These are phyloP conservation scores for Leontopithecus rosalia DNA, from an alignment of 2,797 vertebrate species.

Conservation along the genomic window DNA sequence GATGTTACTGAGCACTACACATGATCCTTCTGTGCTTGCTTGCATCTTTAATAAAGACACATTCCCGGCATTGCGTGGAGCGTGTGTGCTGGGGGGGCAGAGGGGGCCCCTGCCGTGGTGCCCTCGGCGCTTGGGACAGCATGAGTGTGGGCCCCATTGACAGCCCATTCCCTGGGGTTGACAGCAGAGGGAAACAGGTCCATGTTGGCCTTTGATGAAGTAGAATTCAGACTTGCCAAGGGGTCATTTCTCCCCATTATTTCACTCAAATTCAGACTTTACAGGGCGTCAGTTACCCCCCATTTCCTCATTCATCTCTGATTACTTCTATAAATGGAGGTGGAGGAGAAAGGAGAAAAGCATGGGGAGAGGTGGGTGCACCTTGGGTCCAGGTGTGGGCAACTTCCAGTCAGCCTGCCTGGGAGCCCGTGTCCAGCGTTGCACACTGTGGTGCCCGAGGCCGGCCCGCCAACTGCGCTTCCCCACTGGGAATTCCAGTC, in stretches of 20 bases:
- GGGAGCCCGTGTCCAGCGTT: accelerated
- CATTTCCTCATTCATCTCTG: accelerated
- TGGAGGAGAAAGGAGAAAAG: neutral
- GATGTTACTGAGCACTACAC: slow-evolving; percentile 78
- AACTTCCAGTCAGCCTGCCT: neutral
- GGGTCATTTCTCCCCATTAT: neutral
- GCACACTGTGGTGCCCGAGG: accelerated
- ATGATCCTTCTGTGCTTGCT: slow-evolving; percentile 82
- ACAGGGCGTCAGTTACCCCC: accelerated
- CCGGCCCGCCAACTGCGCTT: accelerated
- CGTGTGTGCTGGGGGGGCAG: neutral
- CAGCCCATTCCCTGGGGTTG: neutral
- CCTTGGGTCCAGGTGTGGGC: accelerated
- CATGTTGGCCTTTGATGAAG: accelerated
- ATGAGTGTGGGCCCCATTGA: accelerated
- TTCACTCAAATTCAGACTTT: neutral
- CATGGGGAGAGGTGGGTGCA: neutral
- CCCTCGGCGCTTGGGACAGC: accelerated
- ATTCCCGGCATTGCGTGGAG: slow-evolving; percentile 67
- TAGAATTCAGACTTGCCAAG: neutral
- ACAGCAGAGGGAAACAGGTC: neutral
- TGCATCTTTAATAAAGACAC: slow-evolving; percentile 86
- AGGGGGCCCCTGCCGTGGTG: neutral
- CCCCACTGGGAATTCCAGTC: neutral
- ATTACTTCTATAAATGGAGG: neutral